phyloP scores from a whole-genome alignment of 2,888 invertebrate genomes.

The Hylaea fasciaria region DNA sequence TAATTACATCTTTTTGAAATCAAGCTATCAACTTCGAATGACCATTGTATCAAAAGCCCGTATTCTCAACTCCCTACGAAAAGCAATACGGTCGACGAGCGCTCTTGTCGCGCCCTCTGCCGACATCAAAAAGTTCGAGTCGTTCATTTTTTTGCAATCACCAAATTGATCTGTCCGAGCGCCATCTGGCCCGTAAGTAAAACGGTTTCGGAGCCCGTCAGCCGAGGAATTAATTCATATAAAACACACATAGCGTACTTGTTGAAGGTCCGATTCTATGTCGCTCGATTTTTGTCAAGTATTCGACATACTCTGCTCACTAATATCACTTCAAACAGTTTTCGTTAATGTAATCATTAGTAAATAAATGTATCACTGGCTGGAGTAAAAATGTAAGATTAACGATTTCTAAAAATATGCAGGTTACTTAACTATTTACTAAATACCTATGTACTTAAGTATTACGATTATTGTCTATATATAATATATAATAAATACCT shows the following conservation, averaged over 20 bases:
- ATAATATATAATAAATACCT: too few relatives aligned
- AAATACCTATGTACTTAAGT: too few relatives aligned
- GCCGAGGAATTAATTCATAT: slow-evolving; percentile 84
- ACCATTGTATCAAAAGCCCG: slow-evolving; percentile 18
- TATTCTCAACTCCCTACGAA: slow-evolving; percentile 33
- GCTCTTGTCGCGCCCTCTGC: slow-evolving; percentile 51
- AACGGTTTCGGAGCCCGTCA: slow-evolving; percentile 77
- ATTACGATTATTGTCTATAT: too few relatives aligned
- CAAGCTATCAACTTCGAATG: not conserved
- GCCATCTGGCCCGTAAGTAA: slow-evolving; percentile 83
- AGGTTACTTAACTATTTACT: too few relatives aligned
- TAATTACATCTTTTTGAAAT: not conserved
- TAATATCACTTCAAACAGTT: too few relatives aligned
- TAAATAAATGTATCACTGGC: too few relatives aligned
- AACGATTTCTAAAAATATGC: too few relatives aligned
- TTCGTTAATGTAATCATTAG: too few relatives aligned
- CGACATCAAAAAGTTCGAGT: slow-evolving; percentile 77
- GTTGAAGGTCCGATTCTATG: slow-evolving; percentile 50
- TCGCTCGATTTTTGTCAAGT: slow-evolving; percentile 45
- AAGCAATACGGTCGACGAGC: slow-evolving; percentile 26
- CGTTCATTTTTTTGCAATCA: slow-evolving; percentile 81
- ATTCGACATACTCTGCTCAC: not conserved
- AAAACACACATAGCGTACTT: slow-evolving; percentile 71
- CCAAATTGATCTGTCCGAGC: slow-evolving; percentile 83
- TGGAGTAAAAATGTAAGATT: too few relatives aligned